Conservation (phyloP, 37 sponge, comb jelly and placozoan genomes). For the Ephydatia muelleri region DNA sequence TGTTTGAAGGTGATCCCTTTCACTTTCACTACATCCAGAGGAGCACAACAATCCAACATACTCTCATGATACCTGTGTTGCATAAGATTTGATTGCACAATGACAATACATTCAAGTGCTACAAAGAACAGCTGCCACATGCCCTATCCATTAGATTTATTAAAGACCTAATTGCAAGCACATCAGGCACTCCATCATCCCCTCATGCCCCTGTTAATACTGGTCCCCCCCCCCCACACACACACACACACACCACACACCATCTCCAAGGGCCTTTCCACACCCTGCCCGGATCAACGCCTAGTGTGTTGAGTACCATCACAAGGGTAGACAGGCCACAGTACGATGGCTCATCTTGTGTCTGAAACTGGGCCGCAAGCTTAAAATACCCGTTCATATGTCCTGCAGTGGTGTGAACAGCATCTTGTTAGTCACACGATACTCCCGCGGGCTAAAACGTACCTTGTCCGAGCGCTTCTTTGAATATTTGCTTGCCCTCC, state of each 20-base stretch:
- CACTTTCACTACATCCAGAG: conserved; percentile 21
- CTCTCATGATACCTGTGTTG: conserved; percentile 7
- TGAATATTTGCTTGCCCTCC: conserved; percentile 19
- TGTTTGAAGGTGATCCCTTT: conserved; percentile 30
- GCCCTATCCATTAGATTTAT: too few species aligned
- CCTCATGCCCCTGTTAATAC: background rate
- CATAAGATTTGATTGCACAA: background rate
- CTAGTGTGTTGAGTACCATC: conserved; percentile 30
- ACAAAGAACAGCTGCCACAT: background rate
- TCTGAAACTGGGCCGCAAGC: conserved; percentile 22
- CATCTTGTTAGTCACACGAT: background rate
- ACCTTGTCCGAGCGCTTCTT: conserved; percentile 19
- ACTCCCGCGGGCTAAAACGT: background rate
- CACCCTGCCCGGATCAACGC: conserved; percentile 6
- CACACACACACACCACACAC: background rate
- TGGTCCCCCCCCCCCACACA: background rate
- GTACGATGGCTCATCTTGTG: conserved; percentile 30
- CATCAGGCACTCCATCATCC: background rate
- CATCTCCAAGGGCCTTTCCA: conserved; percentile 52
- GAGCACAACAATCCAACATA: conserved; percentile 28
- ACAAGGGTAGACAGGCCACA: conserved; percentile 39
- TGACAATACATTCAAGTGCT: background rate
- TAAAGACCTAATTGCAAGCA: too few species aligned
- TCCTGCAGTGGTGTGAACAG: background rate
- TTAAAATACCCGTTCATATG: background rate